Evolutionary conservation across 2,113 vertebrate species (phyloP).

Genomic region (Trichechus manatus): DNA sequence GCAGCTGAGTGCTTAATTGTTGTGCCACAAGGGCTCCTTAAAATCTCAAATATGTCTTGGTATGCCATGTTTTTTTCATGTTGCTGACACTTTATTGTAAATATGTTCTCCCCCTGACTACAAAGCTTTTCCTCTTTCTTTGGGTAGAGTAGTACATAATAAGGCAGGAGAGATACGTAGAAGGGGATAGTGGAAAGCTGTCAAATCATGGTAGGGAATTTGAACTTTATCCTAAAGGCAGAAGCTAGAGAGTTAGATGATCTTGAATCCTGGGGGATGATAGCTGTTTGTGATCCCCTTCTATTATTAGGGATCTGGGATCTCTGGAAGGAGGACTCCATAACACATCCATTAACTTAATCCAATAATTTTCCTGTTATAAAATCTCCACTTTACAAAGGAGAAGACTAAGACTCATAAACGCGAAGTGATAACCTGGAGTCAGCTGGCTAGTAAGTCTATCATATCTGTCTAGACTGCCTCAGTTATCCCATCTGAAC

Average conservation of each 20-base stretch:
- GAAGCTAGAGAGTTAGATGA: neutral
- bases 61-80: neutral
- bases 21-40: too few relatives aligned
- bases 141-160: neutral
- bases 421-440: neutral
- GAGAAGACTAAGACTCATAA: neutral
- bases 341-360: neutral
- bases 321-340: neutral
- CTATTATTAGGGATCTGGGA: neutral
- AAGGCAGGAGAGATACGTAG: neutral
- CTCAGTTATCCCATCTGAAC: neutral
- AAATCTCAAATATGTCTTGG: neutral
- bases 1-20: too few relatives aligned
- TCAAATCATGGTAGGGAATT: neutral
- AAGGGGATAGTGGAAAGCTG: too few relatives aligned
- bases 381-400: neutral
- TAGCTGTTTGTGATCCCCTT: neutral
- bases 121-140: neutral
- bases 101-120: neutral
- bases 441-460: neutral
- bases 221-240: neutral
- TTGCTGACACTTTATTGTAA: neutral
- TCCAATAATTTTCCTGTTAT: neutral
- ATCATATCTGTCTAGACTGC: neutral
- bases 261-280: neutral